Base-by-base conservation (phyloP, 2,113 vertebrate species). In the Corapipo altera region DNA sequence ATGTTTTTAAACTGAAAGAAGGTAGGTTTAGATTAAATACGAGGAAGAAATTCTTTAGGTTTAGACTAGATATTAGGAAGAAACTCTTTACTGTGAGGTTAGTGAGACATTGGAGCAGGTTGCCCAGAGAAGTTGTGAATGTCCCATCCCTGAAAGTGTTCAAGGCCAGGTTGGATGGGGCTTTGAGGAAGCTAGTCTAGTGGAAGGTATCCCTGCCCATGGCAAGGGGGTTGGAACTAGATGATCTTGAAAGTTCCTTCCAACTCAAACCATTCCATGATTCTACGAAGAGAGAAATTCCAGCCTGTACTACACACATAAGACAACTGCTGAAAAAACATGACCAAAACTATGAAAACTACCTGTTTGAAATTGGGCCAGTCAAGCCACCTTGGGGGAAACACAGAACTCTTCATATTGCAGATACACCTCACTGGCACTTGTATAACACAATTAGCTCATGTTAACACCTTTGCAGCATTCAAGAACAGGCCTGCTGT, bases 31-130 rank as follows among this genome's bases (percentile, higher is more conserved):
- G 64, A 33, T 83, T 46, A 90, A 49, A 57, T 6, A 76, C 19
- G 26, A 64, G 12, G 35, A 76, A 76, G 41, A 43, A 83, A 83
- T 70, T 48, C 17, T 70, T 76, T 3, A 61, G 5, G 8, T 69
- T 83, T 35, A 75, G 62, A 32, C 70, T 44, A 90, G 49, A 49
- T 5, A 76, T 19, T 30, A 70, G 12, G 30, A 76, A 76, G 35
- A 35, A 84, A 84, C 64, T 49, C 18, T 71, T 77, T 52, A 49
- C 32, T 55, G 48, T 1, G 5, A 84, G 64, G 62, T 33, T 24
- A 32, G 14, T 0, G 0, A 49, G 48, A 70, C 35, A 57, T 18
- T 57, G 64, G 21, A 33, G 55, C 0, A 0, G 18, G 32, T 6
- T 77, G 72, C 22, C 10, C 43, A 64, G 49, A 70, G 48, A 70